Base-by-base conservation (phyloP, 2,113 vertebrate genomes). In the Saguinus imperator region DNA sequence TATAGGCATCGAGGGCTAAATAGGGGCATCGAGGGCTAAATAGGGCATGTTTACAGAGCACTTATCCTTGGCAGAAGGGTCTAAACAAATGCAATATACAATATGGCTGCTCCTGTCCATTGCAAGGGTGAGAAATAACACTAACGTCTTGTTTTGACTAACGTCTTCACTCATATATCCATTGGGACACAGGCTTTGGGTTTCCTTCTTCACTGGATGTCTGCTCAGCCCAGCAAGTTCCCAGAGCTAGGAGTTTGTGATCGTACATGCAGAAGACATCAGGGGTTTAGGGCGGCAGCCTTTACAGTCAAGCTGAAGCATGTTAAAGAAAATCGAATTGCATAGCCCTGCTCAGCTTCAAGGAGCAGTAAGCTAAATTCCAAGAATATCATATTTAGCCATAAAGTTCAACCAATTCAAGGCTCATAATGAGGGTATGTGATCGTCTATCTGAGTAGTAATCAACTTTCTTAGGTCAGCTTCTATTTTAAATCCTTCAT, bases 381-480 rank as follows among this genome's bases (percentile, higher is more conserved):
- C 81, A 52, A 91, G 77, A 97, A 84, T 89, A 91, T 87, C 79
- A 79, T 55, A 84, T 43, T 94, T 81, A 70, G 80, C 90, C 57
- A 93, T 13, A 66, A 76, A 94, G 55, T 83, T n/a, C 52, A 81
- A 83, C n/a, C 52, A 92, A 64, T 18, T 64, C 20, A 83, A 50
- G 57, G 40, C 75, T 72, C 92, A 48, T 43, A 84, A 82, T 57
- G 58, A 98, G 58, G 81, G 77, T 35, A 85, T 3, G 5, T 43
- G 50, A 88, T 58, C 43, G 9, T 21, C 58, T 37, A 12, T 8
- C 18, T 57, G 57, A 89, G 58, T 37, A 75, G 61, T 52, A 55
- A 70, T 40, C 50, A 87, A 77, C 43, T 83, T 85, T 72, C 18
- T 82, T n/a, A 73, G 77, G 88, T 87, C 45, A 52, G 50, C 64